Evolutionary conservation across 2,797 vertebrate genomes (phyloP), one percentile per base, ranked within the genome.

Genomic region (Luscinia megarhynchos): DNA sequence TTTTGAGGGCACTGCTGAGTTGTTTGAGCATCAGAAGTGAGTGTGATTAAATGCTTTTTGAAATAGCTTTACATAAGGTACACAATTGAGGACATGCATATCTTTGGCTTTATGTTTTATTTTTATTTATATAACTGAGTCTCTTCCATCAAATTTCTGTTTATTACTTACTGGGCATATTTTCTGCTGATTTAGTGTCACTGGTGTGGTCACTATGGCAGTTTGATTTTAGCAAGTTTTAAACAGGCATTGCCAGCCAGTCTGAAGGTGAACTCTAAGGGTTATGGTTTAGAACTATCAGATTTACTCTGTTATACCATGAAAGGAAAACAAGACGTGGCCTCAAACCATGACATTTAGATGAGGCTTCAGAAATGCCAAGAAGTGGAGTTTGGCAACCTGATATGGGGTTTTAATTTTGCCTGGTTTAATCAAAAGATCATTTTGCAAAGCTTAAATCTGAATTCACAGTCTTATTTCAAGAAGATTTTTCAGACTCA

Each of bases 271-370:
- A 90, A 17, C 34, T 87, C 27, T 73, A 30, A 59, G 74, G 17
- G 14, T 68, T 84, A 57, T 82, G 41, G 79, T 81, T 80, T 72
- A 88, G 10, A 83, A 32, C 55, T 84, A 89, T 66, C 54, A 72
- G 51, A 51, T 90, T 93, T 77, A 40, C 36, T 67, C 48, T 61
- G n/a, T 82, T 75, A 50, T 41, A 84, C 30, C 29, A 54, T 80
- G 53, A 90, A 89, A 84, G 23, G 27, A 82, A 94, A 95, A 93
- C 32, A 83, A 80, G 79, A 72, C 54, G 57, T 74, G 79, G 61
- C 68, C 72, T 87, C 84, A 80, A 85, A 94, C 18, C 36, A 82
- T 70, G 57, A 58, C 75, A 93, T 93, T 90, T 92, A 94, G 64
- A 87, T 54, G n/a, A 90, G 6, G 50, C 53, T 78, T 92, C 68